These are phyloP conservation scores for Drosophila micromelanica DNA, from an alignment of 1,140 invertebrate species.

Conservation along the genomic window DNA sequence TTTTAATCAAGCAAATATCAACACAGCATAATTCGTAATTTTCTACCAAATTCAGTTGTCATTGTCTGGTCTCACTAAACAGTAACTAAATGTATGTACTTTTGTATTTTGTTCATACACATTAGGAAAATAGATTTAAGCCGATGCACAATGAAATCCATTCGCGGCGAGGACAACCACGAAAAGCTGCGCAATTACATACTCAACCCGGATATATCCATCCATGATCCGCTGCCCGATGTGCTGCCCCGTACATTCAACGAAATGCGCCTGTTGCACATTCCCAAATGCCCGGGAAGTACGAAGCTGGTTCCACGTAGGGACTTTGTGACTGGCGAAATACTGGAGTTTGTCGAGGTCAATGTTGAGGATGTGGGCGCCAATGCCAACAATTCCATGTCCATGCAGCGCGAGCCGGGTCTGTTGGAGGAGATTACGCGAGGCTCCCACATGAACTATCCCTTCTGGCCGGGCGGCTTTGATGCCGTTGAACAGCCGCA, in stretches of 20 bases:
- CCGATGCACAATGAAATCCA: conserved; percentile 41
- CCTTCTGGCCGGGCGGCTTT: conserved; percentile 92
- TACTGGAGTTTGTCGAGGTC: conserved; percentile 89
- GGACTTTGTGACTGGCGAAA: conserved; percentile 89
- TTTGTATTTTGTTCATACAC: background rate
- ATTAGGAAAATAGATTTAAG: background rate
- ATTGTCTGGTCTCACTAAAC: background rate
- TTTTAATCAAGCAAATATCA: too few species aligned
- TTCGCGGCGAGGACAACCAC: conserved; percentile 58
- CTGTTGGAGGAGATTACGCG: conserved; percentile 86
- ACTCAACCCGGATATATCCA: conserved; percentile 69
- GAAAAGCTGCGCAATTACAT: conserved; percentile 72
- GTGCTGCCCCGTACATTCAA: conserved; percentile 70
- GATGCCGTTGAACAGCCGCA: conserved; percentile 85
- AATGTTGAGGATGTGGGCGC: conserved; percentile 86
- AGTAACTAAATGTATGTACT: background rate
- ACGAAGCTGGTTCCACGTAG: conserved; percentile 86
- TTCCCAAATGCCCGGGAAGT: conserved; percentile 63
- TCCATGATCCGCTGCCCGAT: conserved; percentile 74
- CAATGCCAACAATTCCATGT: conserved; percentile 91
- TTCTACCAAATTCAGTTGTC: background rate
- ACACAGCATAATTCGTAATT: background rate
- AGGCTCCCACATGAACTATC: conserved; percentile 90
- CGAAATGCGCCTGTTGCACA: conserved; percentile 68
- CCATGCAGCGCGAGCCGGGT: conserved; percentile 88